Evolutionary conservation across 1,140 invertebrate species (phyloP), one percentile per base, ranked within the genome.

Genomic region (Planococcus citri): DNA sequence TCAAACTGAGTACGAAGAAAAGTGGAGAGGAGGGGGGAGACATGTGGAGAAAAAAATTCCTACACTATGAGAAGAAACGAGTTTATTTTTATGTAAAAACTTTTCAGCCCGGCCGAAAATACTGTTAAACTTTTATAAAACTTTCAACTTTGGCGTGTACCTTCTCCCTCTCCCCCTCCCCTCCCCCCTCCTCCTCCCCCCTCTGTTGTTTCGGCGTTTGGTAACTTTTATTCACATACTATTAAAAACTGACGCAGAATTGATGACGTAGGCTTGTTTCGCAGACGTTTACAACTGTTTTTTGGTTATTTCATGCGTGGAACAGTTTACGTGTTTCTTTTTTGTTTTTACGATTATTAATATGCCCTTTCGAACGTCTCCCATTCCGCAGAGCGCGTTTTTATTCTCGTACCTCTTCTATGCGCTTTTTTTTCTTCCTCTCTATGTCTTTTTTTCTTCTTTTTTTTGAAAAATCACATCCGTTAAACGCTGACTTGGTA

Each of bases 61-160:
- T n/a, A n/a, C n/a, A n/a, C n/a, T n/a, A n/a, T n/a, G n/a, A 22
- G 17, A 64, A 64, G 20, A 27, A 64, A 64, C 10, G 20, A 64
- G 60, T 64, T 64, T 64, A 64, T 64, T 64, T 64, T 64, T 64
- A 64, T 64, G 60, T 64, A 64, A 64, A 64, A 64, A 64, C 22
- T 64, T 64, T 64, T 64, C 17, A n/a, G 25, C 60, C 60, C 21
- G 10, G 60, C n/a, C n/a, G 24, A 64, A 27, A 64, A 58, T 20
- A 58, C 51, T 64, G 60, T 27, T 64, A 64, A 64, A 64, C 21
- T 27, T 64, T 64, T 22, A 4, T 60, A 51, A 51, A 51, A 6
- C 17, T 51, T 51, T 51, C 41, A 51, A 51, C 41, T 51, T n/a
- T 6, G 10, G 6, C 41, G 12, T n/a, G n/a, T n/a, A n/a, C n/a